Base-by-base conservation (phyloP, 2,888 invertebrate species). In the Cremastinae sp. region DNA sequence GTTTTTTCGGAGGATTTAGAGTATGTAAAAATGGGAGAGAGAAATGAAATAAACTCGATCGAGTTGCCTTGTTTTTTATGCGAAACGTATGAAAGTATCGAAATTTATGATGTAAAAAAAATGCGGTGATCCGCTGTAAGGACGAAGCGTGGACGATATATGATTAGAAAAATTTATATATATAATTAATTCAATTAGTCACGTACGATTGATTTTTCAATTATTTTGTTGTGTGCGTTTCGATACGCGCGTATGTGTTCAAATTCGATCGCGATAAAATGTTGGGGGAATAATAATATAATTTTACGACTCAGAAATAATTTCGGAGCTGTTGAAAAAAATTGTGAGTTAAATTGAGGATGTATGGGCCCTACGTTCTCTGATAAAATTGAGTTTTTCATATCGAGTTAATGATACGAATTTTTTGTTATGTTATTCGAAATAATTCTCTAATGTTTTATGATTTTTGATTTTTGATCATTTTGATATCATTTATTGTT, bases 51-150 rank as follows among this genome's bases (percentile, higher is more conserved):
- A 69, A 85, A 86, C 87, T 88, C 86, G 87, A 86, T 88, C 87
- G 87, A 87, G 88, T 88, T 89, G 88, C 89, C 89, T 89, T 89
- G 89, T 88, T 88, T 88, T 88, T 87, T 88, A 88, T 87, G 88
- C 86, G 84, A 85, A 88, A 86, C 84, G 82, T 85, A 85, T 85
- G 87, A 88, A 87, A 88, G 87, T 88, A 88, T 85, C 83, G 83
- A 28, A 41, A 55, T 53, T 84, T 85, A 84, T 81, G 83, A 82
- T 82, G 84, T 83, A 83, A 85, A 83, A 80, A 82, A 84, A 85
- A 80, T 81, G 43, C 49, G 12, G 51, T 20, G 1, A 51, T 7
- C 1, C 14, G 10, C 4, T 12, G 22, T 22, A 28, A 22, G 51
- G 10, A 28, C 28, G 20, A 16, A 51, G 39, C 53, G 61, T 35